Conservation (phyloP, 2,113 vertebrate species). For the Ochotona princeps region DNA sequence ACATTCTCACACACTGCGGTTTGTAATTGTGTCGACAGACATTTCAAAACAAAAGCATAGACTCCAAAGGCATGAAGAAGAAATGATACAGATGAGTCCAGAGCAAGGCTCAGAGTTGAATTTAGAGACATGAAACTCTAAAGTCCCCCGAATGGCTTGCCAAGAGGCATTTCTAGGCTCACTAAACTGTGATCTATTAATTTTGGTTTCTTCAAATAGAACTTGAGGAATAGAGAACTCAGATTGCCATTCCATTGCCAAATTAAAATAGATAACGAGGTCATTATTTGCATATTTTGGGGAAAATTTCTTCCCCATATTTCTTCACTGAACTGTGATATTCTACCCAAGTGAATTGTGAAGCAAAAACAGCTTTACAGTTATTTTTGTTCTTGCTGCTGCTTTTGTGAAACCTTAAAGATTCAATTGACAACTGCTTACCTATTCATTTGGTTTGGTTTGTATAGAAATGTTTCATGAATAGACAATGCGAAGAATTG, state of each 20-base stretch:
- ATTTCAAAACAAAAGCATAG: constrained; percentile 10
- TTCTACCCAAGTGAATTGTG: background rate
- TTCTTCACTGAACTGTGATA: background rate
- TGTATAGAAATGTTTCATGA: constrained; percentile 15
- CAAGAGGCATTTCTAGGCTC: background rate
- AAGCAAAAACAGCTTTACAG: background rate
- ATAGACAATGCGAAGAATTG: background rate
- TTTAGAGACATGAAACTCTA: background rate
- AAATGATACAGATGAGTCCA: background rate
- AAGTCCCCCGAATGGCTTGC: background rate
- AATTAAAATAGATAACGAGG: constrained; percentile 56
- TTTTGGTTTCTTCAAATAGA: constrained; percentile 68
- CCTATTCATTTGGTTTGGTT: background rate
- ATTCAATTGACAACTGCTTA: background rate
- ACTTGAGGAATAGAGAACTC: constrained; percentile 55
- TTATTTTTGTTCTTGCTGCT: background rate
- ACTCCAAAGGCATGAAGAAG: constrained; percentile 11
- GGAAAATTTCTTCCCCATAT: background rate
- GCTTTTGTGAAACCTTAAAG: background rate
- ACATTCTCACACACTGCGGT: background rate
- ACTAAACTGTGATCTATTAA: constrained; percentile 47
- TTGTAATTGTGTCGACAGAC: background rate
- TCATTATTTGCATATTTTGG: constrained; percentile 3
- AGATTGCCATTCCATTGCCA: constrained; percentile 21
- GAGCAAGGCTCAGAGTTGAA: background rate